Conservation (phyloP, 2,888 invertebrate genomes). For the Aleiodes alternator region DNA sequence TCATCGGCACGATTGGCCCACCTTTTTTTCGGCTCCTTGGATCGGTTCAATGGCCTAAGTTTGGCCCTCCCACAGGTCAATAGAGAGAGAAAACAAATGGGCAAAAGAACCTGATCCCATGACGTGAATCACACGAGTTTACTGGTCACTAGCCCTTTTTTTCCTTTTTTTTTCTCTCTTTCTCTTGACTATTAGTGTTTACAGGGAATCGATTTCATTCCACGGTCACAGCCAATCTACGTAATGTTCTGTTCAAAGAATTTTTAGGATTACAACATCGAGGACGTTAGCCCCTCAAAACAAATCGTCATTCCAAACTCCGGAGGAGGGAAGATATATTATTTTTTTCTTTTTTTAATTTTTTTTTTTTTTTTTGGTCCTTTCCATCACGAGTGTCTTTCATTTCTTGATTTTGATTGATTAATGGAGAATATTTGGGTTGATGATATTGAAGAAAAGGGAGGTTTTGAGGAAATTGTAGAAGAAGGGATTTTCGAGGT, state of each 20-base stretch:
- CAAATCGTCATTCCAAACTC: slow-evolving; percentile 1
- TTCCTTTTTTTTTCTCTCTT: slow-evolving; percentile 16
- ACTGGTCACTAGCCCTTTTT: slow-evolving; percentile 33
- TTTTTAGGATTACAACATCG: slow-evolving; percentile 15
- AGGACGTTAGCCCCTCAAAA: slow-evolving; percentile 8
- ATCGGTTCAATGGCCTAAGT: slow-evolving; percentile 53
- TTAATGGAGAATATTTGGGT: too few species aligned
- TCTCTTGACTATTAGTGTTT: slow-evolving; percentile 24
- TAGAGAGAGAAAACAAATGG: slow-evolving; percentile 34
- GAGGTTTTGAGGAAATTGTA: too few species aligned
- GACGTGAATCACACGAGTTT: slow-evolving; percentile 41
- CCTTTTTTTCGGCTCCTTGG: slow-evolving; percentile 46
- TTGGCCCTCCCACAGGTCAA: slow-evolving; percentile 41
- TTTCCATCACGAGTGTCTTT: not conserved
- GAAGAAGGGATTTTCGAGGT: too few species aligned
- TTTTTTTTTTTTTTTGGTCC: not conserved
- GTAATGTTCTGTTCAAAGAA: slow-evolving; percentile 12
- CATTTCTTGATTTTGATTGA: not conserved
- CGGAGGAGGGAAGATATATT: not conserved
- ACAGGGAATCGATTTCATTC: slow-evolving; percentile 8
- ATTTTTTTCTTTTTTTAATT: not conserved
- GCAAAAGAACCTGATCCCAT: slow-evolving; percentile 37
- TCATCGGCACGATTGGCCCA: slow-evolving; percentile 52
- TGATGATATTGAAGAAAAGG: too few species aligned
- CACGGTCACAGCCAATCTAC: not conserved